These are phyloP conservation scores for Malacosoma neustria DNA, from an alignment of 2,888 invertebrate species.

Conservation along the genomic window DNA sequence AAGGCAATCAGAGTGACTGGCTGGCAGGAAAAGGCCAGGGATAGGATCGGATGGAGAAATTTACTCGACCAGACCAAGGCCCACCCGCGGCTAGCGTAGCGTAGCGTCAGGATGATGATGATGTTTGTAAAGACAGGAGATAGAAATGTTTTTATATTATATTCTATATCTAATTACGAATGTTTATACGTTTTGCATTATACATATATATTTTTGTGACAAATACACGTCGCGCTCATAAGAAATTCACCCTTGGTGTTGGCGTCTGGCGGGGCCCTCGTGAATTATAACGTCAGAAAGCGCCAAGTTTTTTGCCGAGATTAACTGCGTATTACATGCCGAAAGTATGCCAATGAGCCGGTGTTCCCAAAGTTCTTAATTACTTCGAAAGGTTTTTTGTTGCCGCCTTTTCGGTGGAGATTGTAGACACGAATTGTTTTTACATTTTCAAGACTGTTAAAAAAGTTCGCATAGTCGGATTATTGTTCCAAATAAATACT, in stretches of 20 bases:
- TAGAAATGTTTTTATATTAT: no score
- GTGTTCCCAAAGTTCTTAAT: slow-evolving; percentile 60
- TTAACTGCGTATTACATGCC: slow-evolving; percentile 63
- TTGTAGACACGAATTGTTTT: slow-evolving; percentile 37
- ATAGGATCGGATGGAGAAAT: no score
- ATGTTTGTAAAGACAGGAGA: no score
- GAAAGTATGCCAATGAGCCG: slow-evolving; percentile 62
- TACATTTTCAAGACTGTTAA: slow-evolving; percentile 28
- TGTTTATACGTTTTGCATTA: no score
- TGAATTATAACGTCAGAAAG: slow-evolving; percentile 60
- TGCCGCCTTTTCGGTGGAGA: slow-evolving; percentile 28
- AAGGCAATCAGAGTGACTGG: no score
- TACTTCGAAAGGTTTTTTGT: slow-evolving; percentile 50
- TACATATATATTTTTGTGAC: slow-evolving; percentile 51
- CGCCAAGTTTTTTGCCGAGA: slow-evolving; percentile 58
- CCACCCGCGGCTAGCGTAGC: no score
- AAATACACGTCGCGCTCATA: slow-evolving; percentile 48
- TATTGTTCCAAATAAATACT: slow-evolving; percentile 25
- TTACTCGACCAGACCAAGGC: no score
- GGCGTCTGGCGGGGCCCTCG: slow-evolving; percentile 38
- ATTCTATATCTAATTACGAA: no score
- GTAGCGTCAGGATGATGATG: no score
- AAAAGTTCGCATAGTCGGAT: slow-evolving; percentile 36
- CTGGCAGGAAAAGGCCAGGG: no score
- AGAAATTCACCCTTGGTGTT: slow-evolving; percentile 59